phyloP scores from a whole-genome alignment of 2,113 vertebrate genomes.

The Balaeniceps rex region DNA sequence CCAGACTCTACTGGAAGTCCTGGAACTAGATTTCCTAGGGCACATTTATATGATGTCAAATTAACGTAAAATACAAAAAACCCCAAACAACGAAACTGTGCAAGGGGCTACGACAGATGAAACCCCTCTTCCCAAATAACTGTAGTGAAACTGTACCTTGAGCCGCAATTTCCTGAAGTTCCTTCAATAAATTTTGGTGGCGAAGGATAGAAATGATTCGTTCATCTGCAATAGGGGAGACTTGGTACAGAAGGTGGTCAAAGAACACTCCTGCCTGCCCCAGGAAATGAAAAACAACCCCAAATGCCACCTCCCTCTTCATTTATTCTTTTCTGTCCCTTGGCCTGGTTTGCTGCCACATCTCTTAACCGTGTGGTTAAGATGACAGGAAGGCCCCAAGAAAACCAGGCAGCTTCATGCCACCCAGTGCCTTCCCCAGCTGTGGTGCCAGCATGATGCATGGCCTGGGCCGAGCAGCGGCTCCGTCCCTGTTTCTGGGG shows the following conservation, averaged over 20 bases:
- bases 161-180: slow-evolving; percentile 88
- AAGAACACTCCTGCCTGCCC: too few relatives aligned
- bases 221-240: slow-evolving; percentile 78
- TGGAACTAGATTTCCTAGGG: not conserved
- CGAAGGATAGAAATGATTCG: slow-evolving; percentile 88
- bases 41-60: not conserved
- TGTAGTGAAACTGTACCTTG: slow-evolving; percentile 77
- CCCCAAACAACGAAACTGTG: not conserved
- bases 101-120: not conserved
- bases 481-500: not conserved
- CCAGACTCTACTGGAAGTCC: not conserved
- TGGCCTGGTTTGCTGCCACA: not conserved
- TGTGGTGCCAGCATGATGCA: accelerated
- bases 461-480: not conserved
- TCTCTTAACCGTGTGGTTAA: not conserved
- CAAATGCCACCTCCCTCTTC: not conserved
- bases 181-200: slow-evolving; percentile 87
- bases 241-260: not conserved
- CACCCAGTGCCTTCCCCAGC: not conserved
- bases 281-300: not conserved
- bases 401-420: not conserved
- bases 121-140: not conserved
- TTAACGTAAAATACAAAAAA: not conserved
- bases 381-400: not conserved
- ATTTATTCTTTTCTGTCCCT: not conserved